These are phyloP conservation scores for Oligia latruncula DNA, from an alignment of 2,888 invertebrate genomes.

Conservation along the genomic window DNA sequence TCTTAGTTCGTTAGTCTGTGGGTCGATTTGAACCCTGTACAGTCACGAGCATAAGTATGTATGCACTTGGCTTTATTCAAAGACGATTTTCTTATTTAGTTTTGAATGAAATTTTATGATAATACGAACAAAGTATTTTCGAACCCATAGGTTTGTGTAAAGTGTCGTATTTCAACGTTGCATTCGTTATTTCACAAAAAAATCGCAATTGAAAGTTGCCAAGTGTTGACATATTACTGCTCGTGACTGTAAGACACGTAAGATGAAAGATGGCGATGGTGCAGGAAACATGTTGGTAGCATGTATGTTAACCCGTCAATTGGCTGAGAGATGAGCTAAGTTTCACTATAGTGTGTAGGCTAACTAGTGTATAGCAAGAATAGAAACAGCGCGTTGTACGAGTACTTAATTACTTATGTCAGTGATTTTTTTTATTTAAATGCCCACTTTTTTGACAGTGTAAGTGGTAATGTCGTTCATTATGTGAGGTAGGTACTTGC, in stretches of 20 bases:
- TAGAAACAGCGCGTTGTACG: not conserved
- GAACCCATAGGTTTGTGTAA: too few relatives aligned
- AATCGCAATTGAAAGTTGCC: too few relatives aligned
- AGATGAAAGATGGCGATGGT: conserved; percentile 10
- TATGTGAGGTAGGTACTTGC: not conserved
- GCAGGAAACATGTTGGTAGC: conserved; percentile 21
- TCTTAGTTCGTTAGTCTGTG: conserved; percentile 23
- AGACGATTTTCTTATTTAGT: too few relatives aligned
- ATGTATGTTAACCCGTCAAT: conserved; percentile 5
- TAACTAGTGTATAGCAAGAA: not conserved
- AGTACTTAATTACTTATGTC: not conserved
- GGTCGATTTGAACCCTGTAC: conserved; percentile 19
- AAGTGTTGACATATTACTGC: too few relatives aligned
- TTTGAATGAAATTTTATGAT: too few relatives aligned
- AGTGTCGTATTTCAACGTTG: too few relatives aligned
- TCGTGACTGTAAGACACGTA: not conserved
- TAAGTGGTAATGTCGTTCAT: not conserved
- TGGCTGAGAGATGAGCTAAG: not conserved
- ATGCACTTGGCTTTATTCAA: too few relatives aligned
- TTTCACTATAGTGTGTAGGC: not conserved
- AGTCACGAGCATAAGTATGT: too few relatives aligned
- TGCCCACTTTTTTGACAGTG: too few relatives aligned
- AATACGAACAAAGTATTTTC: too few relatives aligned
- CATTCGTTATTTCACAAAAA: too few relatives aligned
- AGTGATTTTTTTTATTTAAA: not conserved